These are phyloP conservation scores for Noctua pronuba DNA, from an alignment of 2,888 invertebrate species.

Conservation along the genomic window DNA sequence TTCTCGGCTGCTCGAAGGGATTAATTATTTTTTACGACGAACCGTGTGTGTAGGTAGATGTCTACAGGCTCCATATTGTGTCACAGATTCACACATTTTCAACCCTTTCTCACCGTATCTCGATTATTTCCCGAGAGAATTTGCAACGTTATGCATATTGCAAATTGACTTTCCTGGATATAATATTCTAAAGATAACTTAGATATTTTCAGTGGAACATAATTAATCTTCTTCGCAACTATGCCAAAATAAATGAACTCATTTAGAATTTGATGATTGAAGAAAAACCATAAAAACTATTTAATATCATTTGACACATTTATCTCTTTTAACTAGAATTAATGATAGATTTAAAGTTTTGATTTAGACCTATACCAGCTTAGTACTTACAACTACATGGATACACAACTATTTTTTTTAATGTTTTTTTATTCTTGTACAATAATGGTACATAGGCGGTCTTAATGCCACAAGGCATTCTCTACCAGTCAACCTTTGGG, in stretches of 20 bases:
- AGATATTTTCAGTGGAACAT: neutral
- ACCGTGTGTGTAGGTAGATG: constrained; percentile 27
- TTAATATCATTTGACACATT: neutral
- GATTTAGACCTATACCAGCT: neutral
- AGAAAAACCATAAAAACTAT: neutral
- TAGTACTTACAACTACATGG: neutral
- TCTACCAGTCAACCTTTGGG: too few relatives aligned
- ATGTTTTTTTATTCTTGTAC: too few relatives aligned
- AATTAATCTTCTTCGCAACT: neutral
- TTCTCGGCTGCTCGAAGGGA: constrained; percentile 39
- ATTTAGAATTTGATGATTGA: constrained; percentile 1
- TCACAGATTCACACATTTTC: constrained; percentile 34
- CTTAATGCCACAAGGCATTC: too few relatives aligned
- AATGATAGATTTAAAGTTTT: neutral
- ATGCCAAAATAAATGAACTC: neutral
- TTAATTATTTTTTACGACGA: constrained; percentile 62
- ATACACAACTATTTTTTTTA: too few relatives aligned
- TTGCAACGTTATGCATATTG: constrained; percentile 49
- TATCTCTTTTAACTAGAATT: neutral
- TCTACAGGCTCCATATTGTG: constrained; percentile 38
- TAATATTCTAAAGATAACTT: constrained; percentile 10
- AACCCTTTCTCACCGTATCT: constrained; percentile 53
- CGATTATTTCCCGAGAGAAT: constrained; percentile 63
- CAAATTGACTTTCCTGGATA: constrained; percentile 42
- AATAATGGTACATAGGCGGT: too few relatives aligned